phyloP scores from a whole-genome alignment of 2,797 vertebrate species.

The Megaceryle alcyon region DNA sequence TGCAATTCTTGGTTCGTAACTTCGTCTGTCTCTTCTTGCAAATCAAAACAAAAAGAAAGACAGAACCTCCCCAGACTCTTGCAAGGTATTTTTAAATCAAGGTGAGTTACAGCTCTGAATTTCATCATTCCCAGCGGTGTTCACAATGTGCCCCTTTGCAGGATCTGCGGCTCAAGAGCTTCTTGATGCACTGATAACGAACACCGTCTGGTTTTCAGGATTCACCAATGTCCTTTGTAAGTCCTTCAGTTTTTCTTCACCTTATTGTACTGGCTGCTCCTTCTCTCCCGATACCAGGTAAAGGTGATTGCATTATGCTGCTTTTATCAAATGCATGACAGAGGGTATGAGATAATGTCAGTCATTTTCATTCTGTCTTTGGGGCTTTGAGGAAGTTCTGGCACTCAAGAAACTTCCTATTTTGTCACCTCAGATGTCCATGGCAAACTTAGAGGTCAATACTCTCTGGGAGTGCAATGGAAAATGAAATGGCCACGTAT shows the following conservation, averaged over 20 bases:
- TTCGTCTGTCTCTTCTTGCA: background rate
- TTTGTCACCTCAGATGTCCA: background rate
- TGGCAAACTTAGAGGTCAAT: background rate
- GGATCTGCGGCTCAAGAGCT: background rate
- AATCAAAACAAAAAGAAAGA: background rate
- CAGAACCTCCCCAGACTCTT: background rate
- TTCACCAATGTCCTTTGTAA: background rate
- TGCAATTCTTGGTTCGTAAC: background rate
- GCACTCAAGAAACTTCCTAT: background rate
- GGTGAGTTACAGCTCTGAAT: background rate
- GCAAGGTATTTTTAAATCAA: background rate
- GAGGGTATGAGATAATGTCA: slow-evolving; percentile 31
- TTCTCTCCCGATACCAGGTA: slow-evolving; percentile 6
- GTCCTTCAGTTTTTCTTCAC: background rate
- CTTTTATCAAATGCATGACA: background rate
- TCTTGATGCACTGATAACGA: background rate
- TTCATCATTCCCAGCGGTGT: rapidly evolving
- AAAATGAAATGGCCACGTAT: background rate
- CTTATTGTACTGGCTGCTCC: background rate
- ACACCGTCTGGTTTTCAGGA: background rate
- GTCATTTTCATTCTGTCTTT: slow-evolving; percentile 3
- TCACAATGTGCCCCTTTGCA: background rate
- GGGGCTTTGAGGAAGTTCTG: background rate
- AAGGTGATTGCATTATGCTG: background rate
- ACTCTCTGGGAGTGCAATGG: background rate